Conservation (phyloP, 2,113 vertebrate species). For the Colinus virginianus region DNA sequence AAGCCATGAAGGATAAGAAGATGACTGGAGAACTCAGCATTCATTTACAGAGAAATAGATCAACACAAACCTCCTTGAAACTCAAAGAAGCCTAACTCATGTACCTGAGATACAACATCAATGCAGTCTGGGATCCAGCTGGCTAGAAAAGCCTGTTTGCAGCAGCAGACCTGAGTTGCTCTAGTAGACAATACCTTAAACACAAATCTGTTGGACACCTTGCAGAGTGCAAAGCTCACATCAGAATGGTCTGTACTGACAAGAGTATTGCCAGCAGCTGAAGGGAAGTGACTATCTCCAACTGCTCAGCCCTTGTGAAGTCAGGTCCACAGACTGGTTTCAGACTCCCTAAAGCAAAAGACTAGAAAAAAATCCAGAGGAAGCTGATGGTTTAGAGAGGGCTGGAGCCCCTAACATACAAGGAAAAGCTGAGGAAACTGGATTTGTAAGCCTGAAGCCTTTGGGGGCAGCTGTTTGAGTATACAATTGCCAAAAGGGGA, state of each 20-base stretch:
- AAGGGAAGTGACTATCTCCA: not conserved
- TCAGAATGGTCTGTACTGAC: not conserved
- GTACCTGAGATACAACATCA: not conserved
- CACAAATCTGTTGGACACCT: fast-evolving
- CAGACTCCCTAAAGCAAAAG: not conserved
- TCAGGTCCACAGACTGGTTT: not conserved
- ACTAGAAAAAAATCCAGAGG: not conserved
- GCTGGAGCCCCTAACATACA: not conserved
- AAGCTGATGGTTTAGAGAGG: not conserved
- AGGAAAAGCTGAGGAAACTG: not conserved
- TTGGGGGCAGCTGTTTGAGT: not conserved
- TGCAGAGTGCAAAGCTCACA: not conserved
- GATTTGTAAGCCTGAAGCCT: not conserved
- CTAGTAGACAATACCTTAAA: not conserved
- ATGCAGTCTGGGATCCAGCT: not conserved
- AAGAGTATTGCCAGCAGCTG: not conserved
- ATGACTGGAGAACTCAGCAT: not conserved
- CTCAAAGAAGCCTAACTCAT: not conserved
- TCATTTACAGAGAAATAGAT: not conserved
- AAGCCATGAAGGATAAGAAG: not conserved
- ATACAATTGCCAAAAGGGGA: not conserved
- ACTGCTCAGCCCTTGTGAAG: not conserved
- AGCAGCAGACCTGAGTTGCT: not conserved
- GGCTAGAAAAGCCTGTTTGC: not conserved
- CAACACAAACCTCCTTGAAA: not conserved